phyloP scores from a whole-genome alignment of 2,797 vertebrate genomes.

The Sebastes itinus region DNA sequence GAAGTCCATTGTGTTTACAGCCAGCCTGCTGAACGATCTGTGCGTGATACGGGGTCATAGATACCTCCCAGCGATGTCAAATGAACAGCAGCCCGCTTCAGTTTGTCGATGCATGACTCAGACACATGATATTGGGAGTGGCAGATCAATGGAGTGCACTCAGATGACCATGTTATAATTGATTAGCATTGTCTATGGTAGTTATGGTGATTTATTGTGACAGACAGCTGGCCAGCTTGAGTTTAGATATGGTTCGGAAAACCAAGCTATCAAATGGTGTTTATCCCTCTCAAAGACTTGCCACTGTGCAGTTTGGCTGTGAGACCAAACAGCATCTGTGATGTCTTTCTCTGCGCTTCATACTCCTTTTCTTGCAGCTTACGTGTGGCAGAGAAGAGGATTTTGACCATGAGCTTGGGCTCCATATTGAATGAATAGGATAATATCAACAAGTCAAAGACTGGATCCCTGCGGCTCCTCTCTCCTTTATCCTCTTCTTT shows the following conservation, averaged over 20 bases:
- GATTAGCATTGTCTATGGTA: slow-evolving; percentile 45
- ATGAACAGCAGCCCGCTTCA: slow-evolving; percentile 37
- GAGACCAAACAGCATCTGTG: not conserved
- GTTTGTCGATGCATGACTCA: slow-evolving; percentile 58
- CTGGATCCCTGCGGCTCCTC: slow-evolving; percentile 58
- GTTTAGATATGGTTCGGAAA: not conserved
- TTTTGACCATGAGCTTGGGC: slow-evolving; percentile 49
- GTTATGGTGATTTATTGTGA: slow-evolving; percentile 37
- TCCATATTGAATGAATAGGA: slow-evolving; percentile 24
- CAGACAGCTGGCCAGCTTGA: slow-evolving; percentile 1
- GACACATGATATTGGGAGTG: slow-evolving; percentile 58
- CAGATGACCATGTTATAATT: slow-evolving; percentile 50
- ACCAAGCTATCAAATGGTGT: not conserved
- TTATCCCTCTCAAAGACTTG: not conserved
- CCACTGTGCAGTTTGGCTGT: not conserved
- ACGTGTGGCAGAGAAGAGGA: not conserved
- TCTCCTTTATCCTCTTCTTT: slow-evolving; percentile 63
- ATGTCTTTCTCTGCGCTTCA: not conserved
- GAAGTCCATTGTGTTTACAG: slow-evolving; percentile 5
- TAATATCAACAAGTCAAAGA: slow-evolving; percentile 70
- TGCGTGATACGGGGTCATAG: slow-evolving; percentile 49
- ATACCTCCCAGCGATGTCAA: slow-evolving; percentile 56
- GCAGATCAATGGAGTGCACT: slow-evolving; percentile 64
- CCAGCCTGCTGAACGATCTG: not conserved
- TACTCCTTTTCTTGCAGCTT: not conserved